These are phyloP conservation scores for Achroia grisella DNA, from an alignment of 1,140 invertebrate species.

Conservation along the genomic window DNA sequence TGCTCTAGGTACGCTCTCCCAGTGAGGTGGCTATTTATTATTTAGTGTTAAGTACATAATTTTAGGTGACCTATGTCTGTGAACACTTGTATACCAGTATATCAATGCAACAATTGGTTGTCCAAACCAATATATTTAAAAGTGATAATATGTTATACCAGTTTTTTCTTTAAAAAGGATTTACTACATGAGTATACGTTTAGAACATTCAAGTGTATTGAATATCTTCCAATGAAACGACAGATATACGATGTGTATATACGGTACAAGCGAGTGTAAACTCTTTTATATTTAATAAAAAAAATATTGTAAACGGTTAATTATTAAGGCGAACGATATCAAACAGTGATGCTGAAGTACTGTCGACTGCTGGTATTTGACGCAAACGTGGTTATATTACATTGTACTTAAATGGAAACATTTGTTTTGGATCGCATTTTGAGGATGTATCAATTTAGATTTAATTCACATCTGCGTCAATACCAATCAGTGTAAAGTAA, in stretches of 20 bases:
- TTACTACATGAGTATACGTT: slow-evolving; percentile 66
- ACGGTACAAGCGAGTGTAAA: slow-evolving; percentile 60
- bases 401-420: too few species aligned
- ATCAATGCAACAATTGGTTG: slow-evolving; percentile 49
- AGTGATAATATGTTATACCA: slow-evolving; percentile 59
- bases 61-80: slow-evolving; percentile 60
- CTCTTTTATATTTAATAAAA: slow-evolving; percentile 67
- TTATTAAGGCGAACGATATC: slow-evolving; percentile 62
- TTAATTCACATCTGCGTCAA: too few species aligned
- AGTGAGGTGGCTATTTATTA: slow-evolving; percentile 68
- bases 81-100: slow-evolving; percentile 68
- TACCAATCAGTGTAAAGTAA: slow-evolving; percentile 23
- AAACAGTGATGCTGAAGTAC: slow-evolving; percentile 16
- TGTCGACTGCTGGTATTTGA: too few species aligned
- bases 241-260: slow-evolving; percentile 71
- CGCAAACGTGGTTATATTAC: too few species aligned
- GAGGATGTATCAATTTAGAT: slow-evolving; percentile 11
- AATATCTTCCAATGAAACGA: slow-evolving; percentile 62
- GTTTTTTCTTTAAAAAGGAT: slow-evolving; percentile 59
- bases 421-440: background rate
- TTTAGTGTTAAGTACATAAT: slow-evolving; percentile 63
- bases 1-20: slow-evolving; percentile 53
- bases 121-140: slow-evolving; percentile 52
- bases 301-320: slow-evolving; percentile 66
- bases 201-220: slow-evolving; percentile 47